Base-by-base conservation (phyloP, 23 tunicate genomes). In the Botrylloides violaceus region DNA sequence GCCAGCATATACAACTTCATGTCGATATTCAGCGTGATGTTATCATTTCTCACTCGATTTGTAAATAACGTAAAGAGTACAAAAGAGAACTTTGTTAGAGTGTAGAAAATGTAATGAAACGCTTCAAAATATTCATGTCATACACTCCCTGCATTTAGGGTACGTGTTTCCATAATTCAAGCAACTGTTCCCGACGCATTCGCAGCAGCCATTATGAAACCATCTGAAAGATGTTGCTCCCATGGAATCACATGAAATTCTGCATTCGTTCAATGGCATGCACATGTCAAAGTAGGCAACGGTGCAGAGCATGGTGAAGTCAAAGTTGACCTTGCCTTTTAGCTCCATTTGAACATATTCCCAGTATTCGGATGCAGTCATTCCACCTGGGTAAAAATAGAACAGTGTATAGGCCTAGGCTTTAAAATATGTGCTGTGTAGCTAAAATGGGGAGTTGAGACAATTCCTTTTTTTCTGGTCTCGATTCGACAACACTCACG, bases 151-250 rank as follows among this genome's bases (percentile, higher is more conserved):
- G 47, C 96, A 88, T 33, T 88, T 81, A 0, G 88, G 84, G 58
- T 72, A 71, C 58, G 65, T 70, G 61, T 87, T 80, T 21, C 88
- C 88, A 38, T 82, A 65, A 59, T 77, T 79, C n/a, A 80, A 58
- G 71, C 97, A 90, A 7, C 79, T 66, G 30, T 72, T 58, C 4
- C 97, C 97, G 30, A 79, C 82, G 53, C 97, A 90, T 32, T 79
- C 85, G 76, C 97, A 90, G 65, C 97, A 90, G n/a, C 97, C 97
- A 39, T 90, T 79, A 50, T 90, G 90, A 36, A 90, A 90, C 97
- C 90, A 90, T 49, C 97, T 72, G 59, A 71, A 90, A 4, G 86
- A 83, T 2, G 78, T 26, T 2, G 97, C 90, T 7, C 97, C 97
- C 81, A 83, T 83, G 2, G 80, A 29, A 25, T 61, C 85, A 60